Percentiles rank a stretch among this genome's conserved stretches.
Evolutionary conservation across 2,113 vertebrate species (phyloP).

Genomic region (Clarias magur): DNA sequence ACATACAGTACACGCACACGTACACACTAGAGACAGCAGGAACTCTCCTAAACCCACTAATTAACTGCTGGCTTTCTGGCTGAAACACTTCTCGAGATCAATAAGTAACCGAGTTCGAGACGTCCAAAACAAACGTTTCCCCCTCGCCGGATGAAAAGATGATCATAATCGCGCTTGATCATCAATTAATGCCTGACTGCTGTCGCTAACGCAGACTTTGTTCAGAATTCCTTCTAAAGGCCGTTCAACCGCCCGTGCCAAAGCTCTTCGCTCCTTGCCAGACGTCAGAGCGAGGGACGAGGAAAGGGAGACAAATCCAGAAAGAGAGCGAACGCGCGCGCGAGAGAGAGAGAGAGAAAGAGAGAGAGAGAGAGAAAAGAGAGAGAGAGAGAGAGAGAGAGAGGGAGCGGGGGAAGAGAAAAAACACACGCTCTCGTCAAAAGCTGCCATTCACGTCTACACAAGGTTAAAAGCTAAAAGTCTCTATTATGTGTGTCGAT

Average conservation of each 20-base stretch:
- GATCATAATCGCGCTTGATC: conserved; percentile 75
- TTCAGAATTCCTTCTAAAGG: conserved; percentile 73
- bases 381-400: too few species aligned
- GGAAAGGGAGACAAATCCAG: conserved; percentile 38
- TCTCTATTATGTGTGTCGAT: conserved; percentile 71
- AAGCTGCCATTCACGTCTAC: conserved; percentile 65
- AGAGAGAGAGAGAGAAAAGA: too few species aligned
- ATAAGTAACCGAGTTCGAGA: conserved; percentile 15
- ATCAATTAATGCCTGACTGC: conserved; percentile 74
- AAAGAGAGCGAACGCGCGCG: background rate
- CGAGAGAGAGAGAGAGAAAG: too few species aligned
- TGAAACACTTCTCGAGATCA: conserved; percentile 19
- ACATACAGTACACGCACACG: conserved; percentile 23
- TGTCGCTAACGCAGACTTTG: conserved; percentile 66
- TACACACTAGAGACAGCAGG: conserved; percentile 23
- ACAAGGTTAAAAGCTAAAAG: conserved; percentile 73
- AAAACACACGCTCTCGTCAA: conserved; percentile 63
- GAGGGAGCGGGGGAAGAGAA: too few species aligned
- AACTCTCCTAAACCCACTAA: conserved; percentile 25
- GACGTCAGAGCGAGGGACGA: conserved; percentile 45
- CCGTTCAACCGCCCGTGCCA: conserved; percentile 59
- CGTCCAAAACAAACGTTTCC: conserved; percentile 40
- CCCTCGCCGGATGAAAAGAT: conserved; percentile 63
- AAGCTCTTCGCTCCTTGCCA: conserved; percentile 55
- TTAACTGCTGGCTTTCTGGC: conserved; percentile 40